phyloP scores from a whole-genome alignment of 2,888 invertebrate species.

The Pedicia rivosa region DNA sequence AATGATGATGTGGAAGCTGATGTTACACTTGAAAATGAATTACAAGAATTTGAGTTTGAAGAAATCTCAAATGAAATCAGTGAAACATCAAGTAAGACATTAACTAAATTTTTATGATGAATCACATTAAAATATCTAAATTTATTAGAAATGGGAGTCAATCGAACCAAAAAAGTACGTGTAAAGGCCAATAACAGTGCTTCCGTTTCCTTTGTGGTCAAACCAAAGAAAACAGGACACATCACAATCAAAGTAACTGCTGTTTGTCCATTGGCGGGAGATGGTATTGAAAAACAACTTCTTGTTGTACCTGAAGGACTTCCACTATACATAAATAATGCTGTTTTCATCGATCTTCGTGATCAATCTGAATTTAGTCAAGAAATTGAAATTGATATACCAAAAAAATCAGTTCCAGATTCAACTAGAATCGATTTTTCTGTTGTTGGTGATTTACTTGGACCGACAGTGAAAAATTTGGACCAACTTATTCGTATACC shows the following conservation, averaged over 20 bases:
- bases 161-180: constrained; percentile 48
- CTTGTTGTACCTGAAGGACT: constrained; percentile 71
- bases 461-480: constrained; percentile 60
- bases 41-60: constrained; percentile 65
- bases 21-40: constrained; percentile 68
- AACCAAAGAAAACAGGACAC: constrained; percentile 52
- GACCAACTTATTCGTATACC: constrained; percentile 62
- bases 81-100: constrained; percentile 44
- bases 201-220: constrained; percentile 72
- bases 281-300: constrained; percentile 56
- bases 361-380: constrained; percentile 43
- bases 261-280: constrained; percentile 58
- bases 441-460: constrained; percentile 56
- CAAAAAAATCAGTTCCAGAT: constrained; percentile 51
- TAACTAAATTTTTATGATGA: too few relatives aligned
- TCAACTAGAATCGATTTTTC: constrained; percentile 59
- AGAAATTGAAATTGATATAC: constrained; percentile 36
- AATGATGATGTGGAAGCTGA: constrained; percentile 62
- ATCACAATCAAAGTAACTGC: constrained; percentile 62
- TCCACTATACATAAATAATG: constrained; percentile 53
- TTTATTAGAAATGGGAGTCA: constrained; percentile 65
- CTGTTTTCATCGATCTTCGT: constrained; percentile 54
- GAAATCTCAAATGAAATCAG: constrained; percentile 46
- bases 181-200: constrained; percentile 58
- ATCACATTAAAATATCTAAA: too few relatives aligned